Evolutionary conservation across 1,140 invertebrate species (phyloP).

Genomic region (Anthonomus grandis): DNA sequence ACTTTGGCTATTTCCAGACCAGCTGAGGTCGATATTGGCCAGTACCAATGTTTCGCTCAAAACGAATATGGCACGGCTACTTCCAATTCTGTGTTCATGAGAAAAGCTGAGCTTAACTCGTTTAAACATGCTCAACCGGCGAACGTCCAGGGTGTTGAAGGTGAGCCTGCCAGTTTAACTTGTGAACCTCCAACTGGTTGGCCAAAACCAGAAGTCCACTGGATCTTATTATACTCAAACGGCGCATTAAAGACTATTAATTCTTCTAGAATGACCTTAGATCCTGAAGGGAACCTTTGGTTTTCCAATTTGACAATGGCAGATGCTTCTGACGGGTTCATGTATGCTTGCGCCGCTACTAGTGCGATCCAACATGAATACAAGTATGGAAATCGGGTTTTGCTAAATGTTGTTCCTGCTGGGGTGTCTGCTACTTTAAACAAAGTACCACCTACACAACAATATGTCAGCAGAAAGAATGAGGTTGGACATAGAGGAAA

Average conservation of each 20-base stretch:
- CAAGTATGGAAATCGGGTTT: constrained; percentile 81
- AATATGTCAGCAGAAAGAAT: constrained; percentile 83
- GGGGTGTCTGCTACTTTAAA: constrained; percentile 73
- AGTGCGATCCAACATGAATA: constrained; percentile 86
- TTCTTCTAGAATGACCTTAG: constrained; percentile 87
- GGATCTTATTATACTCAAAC: constrained; percentile 78
- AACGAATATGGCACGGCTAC: constrained; percentile 94
- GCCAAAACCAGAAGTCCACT: constrained; percentile 91
- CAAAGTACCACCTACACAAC: constrained; percentile 69
- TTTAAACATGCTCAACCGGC: constrained; percentile 72
- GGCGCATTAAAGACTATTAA: constrained; percentile 85
- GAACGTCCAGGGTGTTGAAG: constrained; percentile 72
- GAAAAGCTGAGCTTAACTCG: constrained; percentile 90
- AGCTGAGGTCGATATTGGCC: constrained; percentile 87
- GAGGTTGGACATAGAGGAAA: constrained; percentile 80
- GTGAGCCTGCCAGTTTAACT: constrained; percentile 79
- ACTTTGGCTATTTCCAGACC: constrained; percentile 87
- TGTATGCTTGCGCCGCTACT: constrained; percentile 86
- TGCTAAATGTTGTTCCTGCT: constrained; percentile 72
- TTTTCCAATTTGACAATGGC: constrained; percentile 87
- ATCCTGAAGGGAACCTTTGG: constrained; percentile 91
- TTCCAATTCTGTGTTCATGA: constrained; percentile 90
- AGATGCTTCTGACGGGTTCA: constrained; percentile 79
- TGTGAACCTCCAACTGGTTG: constrained; percentile 92
- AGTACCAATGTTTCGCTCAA: constrained; percentile 96